phyloP scores from a whole-genome alignment of 2,888 invertebrate genomes.

The Cosmia pyralina region DNA sequence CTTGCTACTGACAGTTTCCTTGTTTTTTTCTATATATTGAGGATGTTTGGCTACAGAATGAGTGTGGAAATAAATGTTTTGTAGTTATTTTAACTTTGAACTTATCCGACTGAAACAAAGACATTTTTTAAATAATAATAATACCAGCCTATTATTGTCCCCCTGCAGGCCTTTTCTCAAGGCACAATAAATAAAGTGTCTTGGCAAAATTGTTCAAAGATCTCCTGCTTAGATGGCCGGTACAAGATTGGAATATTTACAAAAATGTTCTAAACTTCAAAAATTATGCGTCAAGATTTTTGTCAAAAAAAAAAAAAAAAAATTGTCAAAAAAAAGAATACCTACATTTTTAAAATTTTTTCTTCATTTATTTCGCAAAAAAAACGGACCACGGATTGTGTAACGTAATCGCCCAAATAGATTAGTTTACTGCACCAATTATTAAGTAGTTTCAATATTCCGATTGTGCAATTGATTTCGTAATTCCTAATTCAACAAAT shows the following conservation, averaged over 20 bases:
- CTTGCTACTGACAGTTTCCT: slow-evolving; percentile 45
- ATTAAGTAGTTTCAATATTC: slow-evolving; percentile 14
- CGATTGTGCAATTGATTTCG: slow-evolving; percentile 52
- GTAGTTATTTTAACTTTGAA: slow-evolving; percentile 32
- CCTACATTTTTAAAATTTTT: background rate
- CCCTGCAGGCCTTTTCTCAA: too few relatives aligned
- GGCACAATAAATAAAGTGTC: too few relatives aligned
- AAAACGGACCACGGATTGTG: background rate
- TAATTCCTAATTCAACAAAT: slow-evolving; percentile 57
- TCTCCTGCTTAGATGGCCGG: too few relatives aligned
- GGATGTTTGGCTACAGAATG: slow-evolving; percentile 10
- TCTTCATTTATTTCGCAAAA: background rate
- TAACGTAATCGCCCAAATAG: background rate
- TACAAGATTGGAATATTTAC: too few relatives aligned
- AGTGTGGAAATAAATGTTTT: slow-evolving; percentile 3
- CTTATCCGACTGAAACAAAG: background rate
- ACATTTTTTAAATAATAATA: too few relatives aligned
- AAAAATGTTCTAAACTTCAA: background rate
- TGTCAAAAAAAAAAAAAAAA: accelerated
- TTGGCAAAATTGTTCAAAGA: too few relatives aligned
- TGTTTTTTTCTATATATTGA: slow-evolving; percentile 10
- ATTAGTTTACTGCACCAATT: background rate
- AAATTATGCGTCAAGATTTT: background rate
- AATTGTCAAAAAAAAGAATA: too few relatives aligned
- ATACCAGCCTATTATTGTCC: too few relatives aligned